Base-by-base conservation (phyloP, 1,140 invertebrate genomes). In the Anastrepha obliqua region DNA sequence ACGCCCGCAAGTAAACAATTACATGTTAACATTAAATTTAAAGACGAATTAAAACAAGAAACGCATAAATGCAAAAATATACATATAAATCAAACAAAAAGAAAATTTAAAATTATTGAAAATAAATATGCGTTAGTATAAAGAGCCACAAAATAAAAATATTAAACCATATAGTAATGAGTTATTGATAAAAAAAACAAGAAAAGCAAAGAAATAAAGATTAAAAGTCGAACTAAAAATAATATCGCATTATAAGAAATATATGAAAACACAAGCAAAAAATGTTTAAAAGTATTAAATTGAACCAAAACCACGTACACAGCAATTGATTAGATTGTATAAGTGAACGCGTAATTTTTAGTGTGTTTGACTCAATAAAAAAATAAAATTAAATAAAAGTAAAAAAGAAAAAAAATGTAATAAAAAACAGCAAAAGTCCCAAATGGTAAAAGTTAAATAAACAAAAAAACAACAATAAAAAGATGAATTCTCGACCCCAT, bases 21-120 rank as follows among this genome's bases (percentile, higher is more conserved):
- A 90, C 90, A 92, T 92, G 91, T 92, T 92, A 92, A 92, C 91
- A 92, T 92, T 92, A 91, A 90, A 91, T 90, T 91, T 92, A 92
- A 92, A 91, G 87, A 60, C 39, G 47, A 20, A 51, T 85, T 91
- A 91, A 91, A 90, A 89, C 88, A 90, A 29, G 29, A 29, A 90
- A 91, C 91, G 90, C 91, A 91, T 89, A 90, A 90, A 92, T 90
- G 89, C 89, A 90, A 91, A 55, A 55, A 55, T 29, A 29, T 29
- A 90, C 91, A 90, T 44, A 74, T 58, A 88, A 67, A 11, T 74
- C 4, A 64, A 86, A 44, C 85, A 74, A 85, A 87, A 78, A 78
- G 8, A 29, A 85, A 67, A 65, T 85, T 1, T 62, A 88, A 86
- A 88, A 59, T 20, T 70, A 78, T 20, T 64, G 59, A 58, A 60